Base-by-base conservation (phyloP, 2,888 invertebrate species). In the Malthinus seriepunctatus region DNA sequence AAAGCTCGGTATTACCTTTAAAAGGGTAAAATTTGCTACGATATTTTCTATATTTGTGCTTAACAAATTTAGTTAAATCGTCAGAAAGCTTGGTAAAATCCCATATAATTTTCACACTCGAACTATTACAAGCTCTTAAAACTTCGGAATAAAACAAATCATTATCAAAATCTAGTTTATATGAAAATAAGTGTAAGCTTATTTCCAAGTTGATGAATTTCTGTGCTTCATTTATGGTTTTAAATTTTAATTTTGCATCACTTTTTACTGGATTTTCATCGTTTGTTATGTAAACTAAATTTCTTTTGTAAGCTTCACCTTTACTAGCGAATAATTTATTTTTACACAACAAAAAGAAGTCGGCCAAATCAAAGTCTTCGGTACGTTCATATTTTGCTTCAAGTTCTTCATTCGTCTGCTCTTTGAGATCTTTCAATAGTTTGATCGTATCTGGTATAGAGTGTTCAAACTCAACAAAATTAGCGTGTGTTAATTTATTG, bases 341-440 rank as follows among this genome's bases (percentile, higher is more conserved):
- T 56, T 56, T 62, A 37, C 59, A 62, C 2, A 62, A 52, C 23
- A 59, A 42, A 31, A 62, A 59, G 10, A 62, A 62, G 35, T 59
- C 58, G 1, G 38, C 62, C 31, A 62, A 46, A 52, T 62, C 62
- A 32, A 59, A 59, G 52, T 49, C 32, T n/a, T 38, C 45, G 14
- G 37, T 33, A 32, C 59, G 62, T 33, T 56, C 32, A 33, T 55
- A 62, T 8, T 51, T 45, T 3, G 34, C 8, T 32, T 58, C 14
- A 35, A 62, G 46, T 8, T 55, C 50, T 8, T 15, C 32, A 47
- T 38, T 48, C 7, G 38, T 12, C 6, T 46, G 31, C 7, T 44
- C 39, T 34, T 42, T 47, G 7, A 55, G 35, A 34, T 47, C 15
- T 31, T 52, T 55, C 33, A 62, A 34, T 6, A 62, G 3, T 11